Evolutionary conservation across 64 coral and sea anemone species (phyloP).

Genomic region (Acropora tenuis): DNA sequence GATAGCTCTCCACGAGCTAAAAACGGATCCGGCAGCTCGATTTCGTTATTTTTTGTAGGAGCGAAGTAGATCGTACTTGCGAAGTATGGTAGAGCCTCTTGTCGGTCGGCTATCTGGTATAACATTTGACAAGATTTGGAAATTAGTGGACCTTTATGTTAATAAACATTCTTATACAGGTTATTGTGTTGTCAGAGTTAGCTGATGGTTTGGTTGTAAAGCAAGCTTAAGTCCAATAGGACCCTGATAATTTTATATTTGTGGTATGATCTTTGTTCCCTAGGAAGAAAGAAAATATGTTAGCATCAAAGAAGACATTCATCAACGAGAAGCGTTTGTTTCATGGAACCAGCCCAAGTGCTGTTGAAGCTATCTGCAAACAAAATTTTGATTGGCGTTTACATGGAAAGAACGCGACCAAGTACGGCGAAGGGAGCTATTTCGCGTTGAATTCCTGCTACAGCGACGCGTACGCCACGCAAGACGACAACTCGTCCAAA

Average conservation of each 20-base stretch:
- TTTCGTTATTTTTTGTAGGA: no score
- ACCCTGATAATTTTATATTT: neutral
- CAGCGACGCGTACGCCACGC: slow-evolving; percentile 12
- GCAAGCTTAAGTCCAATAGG: neutral
- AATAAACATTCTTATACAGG: no score
- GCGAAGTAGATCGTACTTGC: no score
- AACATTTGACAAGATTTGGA: no score
- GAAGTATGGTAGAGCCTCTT: no score
- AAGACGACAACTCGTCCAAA: neutral
- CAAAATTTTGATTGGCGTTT: slow-evolving; percentile 64
- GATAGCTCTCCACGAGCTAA: no score
- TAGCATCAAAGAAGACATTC: neutral
- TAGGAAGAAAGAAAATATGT: slow-evolving; percentile 27
- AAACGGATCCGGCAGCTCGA: no score
- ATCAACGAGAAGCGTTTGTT: slow-evolving; percentile 22
- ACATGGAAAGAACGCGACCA: slow-evolving; percentile 26
- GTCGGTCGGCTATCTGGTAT: no score
- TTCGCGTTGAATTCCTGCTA: slow-evolving; percentile 39
- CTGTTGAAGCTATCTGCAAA: slow-evolving; percentile 55
- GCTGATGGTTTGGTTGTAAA: no score
- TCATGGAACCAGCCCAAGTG: slow-evolving; percentile 35
- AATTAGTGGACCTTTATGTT: no score
- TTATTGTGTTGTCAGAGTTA: no score
- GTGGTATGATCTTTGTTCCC: neutral
- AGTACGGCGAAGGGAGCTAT: slow-evolving; percentile 38